Conservation (phyloP, 2,888 invertebrate species). For the Caenorhabditis wallacei region DNA sequence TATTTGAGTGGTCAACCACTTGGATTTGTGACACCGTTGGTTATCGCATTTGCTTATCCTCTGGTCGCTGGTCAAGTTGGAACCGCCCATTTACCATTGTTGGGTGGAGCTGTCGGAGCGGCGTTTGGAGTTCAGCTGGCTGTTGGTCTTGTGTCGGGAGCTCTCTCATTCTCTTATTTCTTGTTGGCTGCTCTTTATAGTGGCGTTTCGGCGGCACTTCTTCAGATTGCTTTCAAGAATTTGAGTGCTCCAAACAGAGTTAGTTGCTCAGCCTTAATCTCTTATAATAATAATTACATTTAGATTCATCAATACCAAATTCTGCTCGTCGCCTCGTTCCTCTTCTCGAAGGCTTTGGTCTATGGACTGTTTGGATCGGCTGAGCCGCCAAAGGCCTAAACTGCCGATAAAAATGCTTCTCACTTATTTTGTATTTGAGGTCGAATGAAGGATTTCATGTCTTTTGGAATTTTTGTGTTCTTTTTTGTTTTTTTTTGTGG, state of each 20-base stretch:
- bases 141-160: conserved; percentile 67
- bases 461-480: too few relatives aligned
- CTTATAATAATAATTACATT: too few relatives aligned
- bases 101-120: conserved; percentile 72
- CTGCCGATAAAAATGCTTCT: background rate
- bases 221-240: conserved; percentile 73
- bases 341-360: conserved; percentile 65
- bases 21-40: conserved; percentile 70
- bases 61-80: conserved; percentile 64
- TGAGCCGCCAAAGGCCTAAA: conserved; percentile 44
- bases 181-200: conserved; percentile 73
- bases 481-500: too few relatives aligned
- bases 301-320: conserved; percentile 67
- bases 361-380: conserved; percentile 64
- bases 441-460: background rate
- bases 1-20: conserved; percentile 73
- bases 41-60: conserved; percentile 67
- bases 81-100: conserved; percentile 55
- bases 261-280: background rate
- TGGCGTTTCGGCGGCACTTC: conserved; percentile 65
- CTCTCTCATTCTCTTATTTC: conserved; percentile 71
- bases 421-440: background rate
- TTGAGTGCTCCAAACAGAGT: conserved; percentile 57
- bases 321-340: conserved; percentile 61
- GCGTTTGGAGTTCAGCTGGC: conserved; percentile 65